These are phyloP conservation scores for Rhagoletis zephyria DNA, from an alignment of 1,140 invertebrate genomes.

Conservation along the genomic window DNA sequence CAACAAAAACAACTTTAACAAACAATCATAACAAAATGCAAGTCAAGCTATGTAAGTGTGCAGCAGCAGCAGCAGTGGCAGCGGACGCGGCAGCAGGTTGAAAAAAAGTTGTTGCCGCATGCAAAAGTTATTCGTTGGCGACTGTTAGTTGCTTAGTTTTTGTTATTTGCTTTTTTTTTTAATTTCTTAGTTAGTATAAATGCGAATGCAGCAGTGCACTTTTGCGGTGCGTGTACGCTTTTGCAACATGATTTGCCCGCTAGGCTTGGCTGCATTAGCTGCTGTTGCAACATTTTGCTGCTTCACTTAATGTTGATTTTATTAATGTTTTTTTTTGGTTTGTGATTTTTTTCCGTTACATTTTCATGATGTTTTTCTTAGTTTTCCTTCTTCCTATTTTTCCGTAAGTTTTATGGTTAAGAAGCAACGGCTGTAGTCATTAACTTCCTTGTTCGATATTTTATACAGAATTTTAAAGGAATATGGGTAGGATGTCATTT, in stretches of 20 bases:
- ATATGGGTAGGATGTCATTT: too few species aligned
- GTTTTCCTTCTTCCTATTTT: background rate
- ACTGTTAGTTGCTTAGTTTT: background rate
- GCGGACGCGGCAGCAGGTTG: background rate
- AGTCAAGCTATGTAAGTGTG: slow-evolving; percentile 36
- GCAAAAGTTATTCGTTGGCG: background rate
- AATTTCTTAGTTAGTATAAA: background rate
- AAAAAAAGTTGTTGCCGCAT: slow-evolving; percentile 7
- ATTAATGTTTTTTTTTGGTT: background rate
- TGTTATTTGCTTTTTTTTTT: background rate
- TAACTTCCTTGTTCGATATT: too few species aligned
- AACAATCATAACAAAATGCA: slow-evolving; percentile 52
- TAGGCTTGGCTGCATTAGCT: slow-evolving; percentile 12
- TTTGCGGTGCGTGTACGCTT: slow-evolving; percentile 28
- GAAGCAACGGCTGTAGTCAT: too few species aligned
- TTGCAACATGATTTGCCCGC: slow-evolving; percentile 6
- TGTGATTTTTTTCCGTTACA: background rate
- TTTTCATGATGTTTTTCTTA: background rate
- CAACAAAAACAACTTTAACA: background rate
- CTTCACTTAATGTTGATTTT: slow-evolving; percentile 44
- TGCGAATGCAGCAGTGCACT: background rate
- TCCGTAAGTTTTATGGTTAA: background rate
- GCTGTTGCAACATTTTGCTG: slow-evolving; percentile 42
- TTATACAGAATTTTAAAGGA: too few species aligned
- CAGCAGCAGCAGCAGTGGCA: background rate